Percentiles rank a stretch among this genome's conserved stretches.
phyloP scores from a whole-genome alignment of 2,888 invertebrate genomes.

The Drosophila dives region DNA sequence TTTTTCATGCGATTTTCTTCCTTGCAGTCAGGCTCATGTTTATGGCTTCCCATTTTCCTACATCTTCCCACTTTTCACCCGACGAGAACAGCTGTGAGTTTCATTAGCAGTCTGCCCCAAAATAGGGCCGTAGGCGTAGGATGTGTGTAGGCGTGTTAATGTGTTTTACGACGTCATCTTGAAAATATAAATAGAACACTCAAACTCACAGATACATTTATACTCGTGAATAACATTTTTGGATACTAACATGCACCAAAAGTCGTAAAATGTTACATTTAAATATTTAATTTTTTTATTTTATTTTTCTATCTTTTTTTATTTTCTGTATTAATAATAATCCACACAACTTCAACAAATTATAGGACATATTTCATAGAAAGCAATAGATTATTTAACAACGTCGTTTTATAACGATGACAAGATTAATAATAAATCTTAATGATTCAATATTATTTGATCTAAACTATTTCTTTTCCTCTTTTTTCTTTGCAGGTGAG shows the following conservation, averaged over 20 bases:
- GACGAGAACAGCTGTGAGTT: slow-evolving; percentile 56
- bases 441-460: neutral
- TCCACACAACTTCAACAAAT: neutral
- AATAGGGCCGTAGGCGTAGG: slow-evolving; percentile 14
- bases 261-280: neutral
- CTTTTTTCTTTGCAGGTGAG: neutral
- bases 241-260: neutral
- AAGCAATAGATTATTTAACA: neutral
- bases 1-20: slow-evolving; percentile 45
- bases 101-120: slow-evolving; percentile 48
- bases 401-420: neutral
- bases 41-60: slow-evolving; percentile 55
- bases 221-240: neutral
- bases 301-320: slow-evolving; percentile 1
- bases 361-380: neutral
- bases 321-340: neutral
- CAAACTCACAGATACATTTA: no score
- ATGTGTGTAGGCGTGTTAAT: slow-evolving; percentile 23
- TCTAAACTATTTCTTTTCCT: neutral
- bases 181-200: slow-evolving; percentile 45
- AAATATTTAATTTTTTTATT: slow-evolving; percentile 8
- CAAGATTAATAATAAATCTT: neutral
- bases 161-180: slow-evolving; percentile 66
- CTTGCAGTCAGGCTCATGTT: slow-evolving; percentile 53
- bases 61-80: slow-evolving; percentile 35